phyloP scores from a whole-genome alignment of 2,888 invertebrate species.

The Mythimna impura region DNA sequence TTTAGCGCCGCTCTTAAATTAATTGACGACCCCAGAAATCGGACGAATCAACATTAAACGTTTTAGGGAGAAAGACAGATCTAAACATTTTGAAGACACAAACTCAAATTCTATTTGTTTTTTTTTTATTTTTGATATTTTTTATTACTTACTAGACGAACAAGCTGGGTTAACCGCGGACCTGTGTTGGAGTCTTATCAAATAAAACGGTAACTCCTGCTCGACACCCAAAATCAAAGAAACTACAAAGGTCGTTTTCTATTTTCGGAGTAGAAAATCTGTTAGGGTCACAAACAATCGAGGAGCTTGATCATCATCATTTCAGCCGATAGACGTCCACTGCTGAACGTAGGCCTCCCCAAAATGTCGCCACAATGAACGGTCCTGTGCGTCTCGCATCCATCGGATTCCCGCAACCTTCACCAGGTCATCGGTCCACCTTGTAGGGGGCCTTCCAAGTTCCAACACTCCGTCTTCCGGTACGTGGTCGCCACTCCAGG shows the following conservation, averaged over 20 bases:
- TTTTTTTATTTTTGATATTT: not conserved
- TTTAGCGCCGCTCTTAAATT: constrained; percentile 27
- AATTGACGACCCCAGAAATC: constrained; percentile 29
- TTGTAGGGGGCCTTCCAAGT: too few relatives aligned
- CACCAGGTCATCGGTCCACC: too few relatives aligned
- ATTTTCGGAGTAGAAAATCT: not conserved
- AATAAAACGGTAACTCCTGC: not conserved
- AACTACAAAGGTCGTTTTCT: not conserved
- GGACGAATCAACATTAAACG: constrained; percentile 25
- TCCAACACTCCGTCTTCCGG: too few relatives aligned
- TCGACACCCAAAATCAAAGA: not conserved
- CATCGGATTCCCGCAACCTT: too few relatives aligned
- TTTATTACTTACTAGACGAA: not conserved
- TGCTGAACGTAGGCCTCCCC: too few relatives aligned
- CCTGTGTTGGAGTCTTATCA: not conserved
- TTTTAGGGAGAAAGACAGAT: constrained; percentile 5
- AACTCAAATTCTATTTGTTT: constrained; percentile 7
- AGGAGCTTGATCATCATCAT: not conserved
- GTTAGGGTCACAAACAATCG: not conserved
- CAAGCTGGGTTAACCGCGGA: not conserved
- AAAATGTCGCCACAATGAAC: too few relatives aligned
- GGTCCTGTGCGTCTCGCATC: too few relatives aligned
- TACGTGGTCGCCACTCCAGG: too few relatives aligned
- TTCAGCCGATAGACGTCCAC: too few relatives aligned
- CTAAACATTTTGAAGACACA: not conserved